These are phyloP conservation scores for Ormyrus pomaceus DNA, from an alignment of 2,888 invertebrate genomes.

Conservation along the genomic window DNA sequence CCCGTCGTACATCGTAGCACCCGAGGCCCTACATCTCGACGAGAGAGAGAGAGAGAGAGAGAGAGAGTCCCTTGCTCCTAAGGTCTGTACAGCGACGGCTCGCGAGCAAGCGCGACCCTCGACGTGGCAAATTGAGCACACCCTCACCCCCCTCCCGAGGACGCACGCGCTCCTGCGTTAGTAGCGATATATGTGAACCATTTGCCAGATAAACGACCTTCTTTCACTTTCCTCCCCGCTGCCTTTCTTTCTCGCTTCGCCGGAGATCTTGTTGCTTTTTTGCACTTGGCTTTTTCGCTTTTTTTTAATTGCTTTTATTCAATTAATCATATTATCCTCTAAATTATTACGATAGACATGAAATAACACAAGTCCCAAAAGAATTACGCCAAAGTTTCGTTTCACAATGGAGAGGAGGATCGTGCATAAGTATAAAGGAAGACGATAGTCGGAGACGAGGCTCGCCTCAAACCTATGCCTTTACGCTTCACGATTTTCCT, in stretches of 20 bases:
- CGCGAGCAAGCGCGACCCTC: conserved; percentile 63
- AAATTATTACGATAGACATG: too few species aligned
- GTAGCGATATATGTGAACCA: conserved; percentile 70
- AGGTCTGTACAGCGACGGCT: conserved; percentile 51
- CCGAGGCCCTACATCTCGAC: conserved; percentile 72
- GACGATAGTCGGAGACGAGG: conserved; percentile 1
- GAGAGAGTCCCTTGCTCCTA: conserved; percentile 57
- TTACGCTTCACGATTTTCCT: conserved; percentile 61
- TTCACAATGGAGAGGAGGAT: too few species aligned
- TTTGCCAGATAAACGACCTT: conserved; percentile 70
- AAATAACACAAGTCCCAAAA: too few species aligned
- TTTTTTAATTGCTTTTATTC: too few species aligned
- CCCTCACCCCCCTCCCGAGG: conserved; percentile 55
- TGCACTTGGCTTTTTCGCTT: too few species aligned
- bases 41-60: conserved; percentile 35
- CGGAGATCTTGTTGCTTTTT: too few species aligned
- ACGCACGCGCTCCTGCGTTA: conserved; percentile 60
- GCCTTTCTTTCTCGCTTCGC: conserved; percentile 23
- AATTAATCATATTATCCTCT: too few species aligned
- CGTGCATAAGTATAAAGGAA: background rate
- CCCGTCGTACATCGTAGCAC: conserved; percentile 74
- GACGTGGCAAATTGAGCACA: conserved; percentile 74
- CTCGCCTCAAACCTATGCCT: conserved; percentile 22
- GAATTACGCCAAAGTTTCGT: too few species aligned
- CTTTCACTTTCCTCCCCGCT: conserved; percentile 58